A percentile compares a stretch with the other conserved stretches of the same genome.
These are phyloP conservation scores for Anolis sagrei DNA, from an alignment of 2,113 vertebrate genomes.

Conservation along the genomic window DNA sequence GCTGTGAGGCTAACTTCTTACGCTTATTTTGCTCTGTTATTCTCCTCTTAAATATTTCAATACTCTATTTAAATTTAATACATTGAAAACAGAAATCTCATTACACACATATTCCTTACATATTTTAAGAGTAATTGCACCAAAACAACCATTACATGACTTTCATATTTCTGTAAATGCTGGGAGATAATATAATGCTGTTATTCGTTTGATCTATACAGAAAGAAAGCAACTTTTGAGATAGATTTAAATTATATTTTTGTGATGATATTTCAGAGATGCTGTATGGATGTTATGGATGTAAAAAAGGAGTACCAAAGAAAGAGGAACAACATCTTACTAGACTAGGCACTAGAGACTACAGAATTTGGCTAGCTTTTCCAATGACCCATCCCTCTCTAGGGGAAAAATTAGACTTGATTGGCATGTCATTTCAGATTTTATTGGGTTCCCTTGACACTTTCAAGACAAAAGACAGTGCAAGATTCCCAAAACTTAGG, in stretches of 20 bases:
- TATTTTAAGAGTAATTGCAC: conserved; percentile 57
- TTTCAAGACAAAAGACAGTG: not conserved
- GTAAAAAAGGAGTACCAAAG: not conserved
- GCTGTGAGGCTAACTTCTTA: conserved; percentile 2
- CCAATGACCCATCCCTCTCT: not conserved
- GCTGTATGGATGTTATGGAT: conserved; percentile 16
- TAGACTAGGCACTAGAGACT: not conserved
- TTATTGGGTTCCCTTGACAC: not conserved
- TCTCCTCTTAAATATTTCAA: conserved; percentile 45
- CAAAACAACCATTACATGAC: conserved; percentile 23
- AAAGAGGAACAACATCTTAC: not conserved
- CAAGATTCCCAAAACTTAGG: too few relatives aligned
- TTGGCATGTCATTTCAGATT: not conserved
- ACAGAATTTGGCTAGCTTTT: not conserved
- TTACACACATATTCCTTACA: conserved; percentile 43
- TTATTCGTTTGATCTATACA: conserved; percentile 32
- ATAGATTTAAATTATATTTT: conserved; percentile 17
- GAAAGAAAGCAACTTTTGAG: conserved; percentile 39
- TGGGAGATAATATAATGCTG: not conserved
- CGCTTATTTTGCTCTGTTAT: conserved; percentile 22
- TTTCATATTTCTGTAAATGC: not conserved
- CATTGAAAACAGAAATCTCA: conserved; percentile 53
- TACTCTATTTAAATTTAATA: conserved; percentile 51
- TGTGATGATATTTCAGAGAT: not conserved
- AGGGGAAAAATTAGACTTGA: not conserved